Evolutionary conservation across 2,888 invertebrate species (phyloP).

Genomic region (Scaptomyza cyrtandrae): DNA sequence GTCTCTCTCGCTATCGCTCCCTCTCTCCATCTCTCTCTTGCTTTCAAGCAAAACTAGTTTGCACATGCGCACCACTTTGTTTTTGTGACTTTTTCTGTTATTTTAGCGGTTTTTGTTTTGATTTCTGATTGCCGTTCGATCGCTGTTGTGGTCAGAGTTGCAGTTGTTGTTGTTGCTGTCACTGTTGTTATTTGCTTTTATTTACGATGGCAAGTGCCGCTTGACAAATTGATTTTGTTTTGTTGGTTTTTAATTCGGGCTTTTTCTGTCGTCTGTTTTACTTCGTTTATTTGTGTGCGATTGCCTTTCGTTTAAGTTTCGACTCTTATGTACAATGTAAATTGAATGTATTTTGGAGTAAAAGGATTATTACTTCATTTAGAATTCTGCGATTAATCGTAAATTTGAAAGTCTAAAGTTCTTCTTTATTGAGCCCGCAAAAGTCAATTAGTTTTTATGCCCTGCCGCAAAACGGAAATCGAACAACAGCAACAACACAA

Average conservation of each 20-base stretch:
- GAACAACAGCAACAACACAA: constrained; percentile 27
- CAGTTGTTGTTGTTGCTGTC: constrained; percentile 23
- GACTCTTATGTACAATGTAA: not conserved
- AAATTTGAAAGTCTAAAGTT: not conserved
- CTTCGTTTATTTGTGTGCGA: constrained; percentile 2
- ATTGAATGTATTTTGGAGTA: not conserved
- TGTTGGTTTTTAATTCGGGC: constrained; percentile 45
- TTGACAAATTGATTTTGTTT: constrained; percentile 76
- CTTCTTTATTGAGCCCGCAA: not conserved
- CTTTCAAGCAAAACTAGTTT: constrained; percentile 56
- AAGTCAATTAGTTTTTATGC: constrained; percentile 24
- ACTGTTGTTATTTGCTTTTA: constrained; percentile 57
- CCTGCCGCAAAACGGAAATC: constrained; percentile 49
- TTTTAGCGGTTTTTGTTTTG: constrained; percentile 80
- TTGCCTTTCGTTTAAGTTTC: constrained; percentile 4
- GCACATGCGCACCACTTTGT: constrained; percentile 71
- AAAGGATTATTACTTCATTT: not conserved
- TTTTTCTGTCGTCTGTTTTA: constrained; percentile 5
- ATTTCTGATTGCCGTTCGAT: constrained; percentile 79
- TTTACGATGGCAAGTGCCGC: constrained; percentile 77
- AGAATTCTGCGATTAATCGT: not conserved
- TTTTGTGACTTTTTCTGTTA: constrained; percentile 71
- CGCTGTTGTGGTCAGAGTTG: constrained; percentile 28
- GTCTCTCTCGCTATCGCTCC: not conserved
- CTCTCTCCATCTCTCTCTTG: constrained; percentile 1